Evolutionary conservation across 2,113 vertebrate species (phyloP).

Genomic region (Syngnathus floridae): DNA sequence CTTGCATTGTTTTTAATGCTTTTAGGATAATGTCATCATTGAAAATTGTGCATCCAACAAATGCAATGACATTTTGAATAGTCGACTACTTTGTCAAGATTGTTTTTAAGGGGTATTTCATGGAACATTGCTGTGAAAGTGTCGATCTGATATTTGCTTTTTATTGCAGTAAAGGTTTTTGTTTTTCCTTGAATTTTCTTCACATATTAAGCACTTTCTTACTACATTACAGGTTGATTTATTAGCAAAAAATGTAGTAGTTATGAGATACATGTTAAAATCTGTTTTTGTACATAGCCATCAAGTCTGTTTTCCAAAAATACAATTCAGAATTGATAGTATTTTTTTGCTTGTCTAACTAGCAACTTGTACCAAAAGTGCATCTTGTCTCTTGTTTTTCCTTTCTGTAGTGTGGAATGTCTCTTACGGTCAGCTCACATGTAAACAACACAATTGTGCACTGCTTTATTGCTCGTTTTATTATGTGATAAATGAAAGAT

Average conservation of each 20-base stretch:
- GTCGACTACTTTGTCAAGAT: conserved; percentile 66
- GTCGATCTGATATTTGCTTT: conserved; percentile 30
- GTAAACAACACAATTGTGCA: neutral
- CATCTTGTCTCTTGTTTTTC: neutral
- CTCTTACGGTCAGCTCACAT: neutral
- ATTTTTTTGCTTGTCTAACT: neutral
- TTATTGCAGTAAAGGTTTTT: conserved; percentile 15
- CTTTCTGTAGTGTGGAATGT: conserved; percentile 3
- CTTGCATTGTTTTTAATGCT: conserved; percentile 23
- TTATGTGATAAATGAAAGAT: conserved; percentile 8
- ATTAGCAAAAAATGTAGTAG: conserved; percentile 17
- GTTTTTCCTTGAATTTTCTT: conserved; percentile 19
- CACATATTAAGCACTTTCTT: conserved; percentile 53
- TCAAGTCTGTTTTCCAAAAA: neutral
- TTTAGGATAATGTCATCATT: conserved; percentile 47
- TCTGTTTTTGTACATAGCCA: conserved; percentile 8
- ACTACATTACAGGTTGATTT: conserved; percentile 24
- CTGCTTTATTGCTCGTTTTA: neutral
- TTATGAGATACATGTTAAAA: conserved; percentile 12
- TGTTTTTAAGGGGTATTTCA: conserved; percentile 46
- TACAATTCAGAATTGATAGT: conserved; percentile 1
- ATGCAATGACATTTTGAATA: conserved; percentile 31
- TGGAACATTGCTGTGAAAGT: conserved; percentile 59
- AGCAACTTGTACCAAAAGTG: conserved; percentile 29
- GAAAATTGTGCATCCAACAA: conserved; percentile 38